These are phyloP conservation scores for Drosophila anomelani DNA, from an alignment of 2,888 invertebrate species.

Conservation along the genomic window DNA sequence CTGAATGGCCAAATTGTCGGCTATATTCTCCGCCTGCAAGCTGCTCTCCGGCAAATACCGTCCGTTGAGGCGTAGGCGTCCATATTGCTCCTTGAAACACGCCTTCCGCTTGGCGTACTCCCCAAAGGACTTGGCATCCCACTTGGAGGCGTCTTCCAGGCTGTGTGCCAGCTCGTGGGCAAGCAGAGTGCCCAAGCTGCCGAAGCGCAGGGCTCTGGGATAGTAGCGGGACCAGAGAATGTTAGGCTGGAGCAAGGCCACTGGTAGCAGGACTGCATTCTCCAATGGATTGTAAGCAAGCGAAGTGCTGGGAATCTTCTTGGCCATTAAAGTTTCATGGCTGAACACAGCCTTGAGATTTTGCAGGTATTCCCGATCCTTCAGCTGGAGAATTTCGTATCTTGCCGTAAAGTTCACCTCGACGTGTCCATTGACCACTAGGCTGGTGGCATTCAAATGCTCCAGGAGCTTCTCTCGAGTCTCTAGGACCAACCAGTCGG, in stretches of 20 bases:
- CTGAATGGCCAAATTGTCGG: slow-evolving; percentile 82
- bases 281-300: slow-evolving; percentile 61
- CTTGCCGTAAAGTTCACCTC: slow-evolving; percentile 64
- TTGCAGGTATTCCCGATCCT: slow-evolving; percentile 60
- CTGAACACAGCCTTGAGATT: slow-evolving; percentile 64
- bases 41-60: slow-evolving; percentile 72
- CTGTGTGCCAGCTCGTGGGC: slow-evolving; percentile 80
- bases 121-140: slow-evolving; percentile 69
- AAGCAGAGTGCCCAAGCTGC: slow-evolving; percentile 76
- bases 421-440: slow-evolving; percentile 65
- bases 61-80: slow-evolving; percentile 69
- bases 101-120: slow-evolving; percentile 68
- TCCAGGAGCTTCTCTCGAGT: slow-evolving; percentile 65
- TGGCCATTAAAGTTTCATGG: slow-evolving; percentile 31
- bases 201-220: slow-evolving; percentile 79
- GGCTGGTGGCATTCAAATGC: slow-evolving; percentile 64
- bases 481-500: slow-evolving; percentile 65
- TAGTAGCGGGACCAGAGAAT: slow-evolving; percentile 80
- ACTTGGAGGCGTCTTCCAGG: slow-evolving; percentile 72
- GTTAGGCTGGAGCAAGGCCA: slow-evolving; percentile 78
- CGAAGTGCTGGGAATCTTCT: slow-evolving; percentile 25
- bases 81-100: slow-evolving; percentile 81
- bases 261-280: slow-evolving; percentile 72
- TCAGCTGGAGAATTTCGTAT: slow-evolving; percentile 55
- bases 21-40: slow-evolving; percentile 79